Percentiles rank a stretch among this genome's conserved stretches.
Conservation (phyloP, 23 tunicate species). For the Styela clava region DNA sequence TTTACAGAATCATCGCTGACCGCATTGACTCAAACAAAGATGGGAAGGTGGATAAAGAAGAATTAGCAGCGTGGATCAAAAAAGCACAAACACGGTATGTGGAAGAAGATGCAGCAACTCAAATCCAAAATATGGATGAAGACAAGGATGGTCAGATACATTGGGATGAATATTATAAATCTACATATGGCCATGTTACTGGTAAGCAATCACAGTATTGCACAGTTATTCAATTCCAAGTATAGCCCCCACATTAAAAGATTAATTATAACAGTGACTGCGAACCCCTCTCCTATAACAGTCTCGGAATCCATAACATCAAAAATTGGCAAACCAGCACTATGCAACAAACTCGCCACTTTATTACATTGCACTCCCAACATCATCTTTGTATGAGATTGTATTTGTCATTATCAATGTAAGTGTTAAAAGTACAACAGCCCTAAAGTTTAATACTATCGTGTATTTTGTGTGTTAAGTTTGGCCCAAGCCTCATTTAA, state of each 20-base stretch:
- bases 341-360: too few species aligned
- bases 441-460: too few species aligned
- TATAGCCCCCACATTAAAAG: not conserved
- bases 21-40: conserved; percentile 68
- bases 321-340: too few species aligned
- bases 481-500: too few species aligned
- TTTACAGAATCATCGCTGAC: conserved; percentile 44
- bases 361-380: too few species aligned
- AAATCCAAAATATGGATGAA: conserved; percentile 43
- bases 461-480: too few species aligned
- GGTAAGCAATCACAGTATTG: not conserved
- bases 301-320: too few species aligned
- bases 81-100: conserved; percentile 66
- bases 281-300: too few species aligned
- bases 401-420: too few species aligned
- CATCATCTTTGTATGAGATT: too few species aligned
- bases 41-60: conserved; percentile 60
- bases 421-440: too few species aligned
- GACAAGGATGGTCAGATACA: conserved; percentile 41
- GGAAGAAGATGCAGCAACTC: conserved; percentile 69
- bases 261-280: too few species aligned
- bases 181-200: conserved; percentile 56
- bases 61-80: conserved; percentile 67
- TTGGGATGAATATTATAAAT: conserved; percentile 79
- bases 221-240: not conserved